Base-by-base conservation (phyloP, 1,140 invertebrate species). In the Zaprionus africanus region DNA sequence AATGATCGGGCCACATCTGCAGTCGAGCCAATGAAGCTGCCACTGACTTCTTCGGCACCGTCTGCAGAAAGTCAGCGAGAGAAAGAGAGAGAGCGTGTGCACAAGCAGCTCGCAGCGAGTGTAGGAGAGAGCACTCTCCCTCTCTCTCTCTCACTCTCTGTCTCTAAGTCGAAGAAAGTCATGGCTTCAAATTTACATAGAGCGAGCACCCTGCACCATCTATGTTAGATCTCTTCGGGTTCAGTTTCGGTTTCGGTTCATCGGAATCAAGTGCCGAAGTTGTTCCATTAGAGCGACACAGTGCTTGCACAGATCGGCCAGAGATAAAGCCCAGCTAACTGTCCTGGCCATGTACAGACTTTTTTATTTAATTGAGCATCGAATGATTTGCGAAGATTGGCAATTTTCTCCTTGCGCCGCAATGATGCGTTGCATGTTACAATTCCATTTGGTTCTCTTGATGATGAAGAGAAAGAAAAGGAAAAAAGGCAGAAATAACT, bases 1-100 rank as follows among this genome's bases (percentile, higher is more conserved):
- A 87, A 88, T 87, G 83, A 87, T 83, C 81, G 82, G 74, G 83
- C 73, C 84, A 78, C 82, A 80, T 80, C 84, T 78, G 73, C 80
- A 76, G 80, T 61, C 41, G 17, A 15, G 13, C 66, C 70, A 72
- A 17, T 73, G 73, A 87, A 71, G 84, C 83, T 81, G 62, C 53
- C 69, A 65, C 53, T n/a, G 22, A 54, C 49, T 13, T 19, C 62
- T 34, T 17, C 51, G 62, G 49, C 51, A 7, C 15, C 22, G 38
- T 13, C 38, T 15, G 41, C 31, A 58, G 54, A 19, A 13, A 24
- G 28, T 19, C 13, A 26, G 26, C 0, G 0, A 26, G 26, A 26
- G 6, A 26, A 1, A 41, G 34, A 56, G 60, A 71, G 31, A 31
- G 31, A 34, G 31, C 43, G 41, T 31, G 24, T 22, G 12, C 31